Evolutionary conservation across 2,888 invertebrate genomes (phyloP), one percentile per base, ranked within the genome.

Genomic region (Drosophila nigricruria): DNA sequence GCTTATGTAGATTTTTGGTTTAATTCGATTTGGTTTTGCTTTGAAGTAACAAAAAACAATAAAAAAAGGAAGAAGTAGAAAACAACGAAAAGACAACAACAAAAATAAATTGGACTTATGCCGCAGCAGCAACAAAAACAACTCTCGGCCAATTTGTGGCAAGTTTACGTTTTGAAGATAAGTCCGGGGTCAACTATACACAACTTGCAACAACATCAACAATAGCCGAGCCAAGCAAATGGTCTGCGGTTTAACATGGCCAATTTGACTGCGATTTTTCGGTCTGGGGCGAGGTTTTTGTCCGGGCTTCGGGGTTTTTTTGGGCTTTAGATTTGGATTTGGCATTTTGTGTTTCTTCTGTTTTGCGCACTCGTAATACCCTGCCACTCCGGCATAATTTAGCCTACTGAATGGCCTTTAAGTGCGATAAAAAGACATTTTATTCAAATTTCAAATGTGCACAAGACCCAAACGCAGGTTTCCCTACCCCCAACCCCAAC

Each of bases 71-170:
- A 14, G n/a, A 32, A 20, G 30, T 32, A 32, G 18, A 50, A 30
- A 43, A 23, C 43, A 43, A 45, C 45, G n/a, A 52, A 30, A 56
- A 57, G 42, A 16, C 36, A 70, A 62, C 65, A 79, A 70, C 73
- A 77, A 77, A 86, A 83, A 81, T 81, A 84, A 87, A 87, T 83
- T 86, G 87, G 86, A 84, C 83, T 83, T 86, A 83, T 83, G 86
- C 82, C 76, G 81, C 68, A 73, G 58, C 65, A 70, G 58, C 65
- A 70, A 32, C 65, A 70, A 38, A 64, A 74, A 60, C 70, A 71
- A 71, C 75, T 71, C 70, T 66, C 43, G 79, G 81, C 87, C 83
- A 84, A 86, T 86, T 84, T 87, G 83, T 79, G 87, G 83, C 87
- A 86, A 86, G 83, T 83, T 83, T 86, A 82, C 71, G 85, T 85